A percentile compares a stretch with the other conserved stretches of the same genome.
These are phyloP conservation scores for Gymnocephalus cernua DNA, from an alignment of 2,113 vertebrate genomes.

Conservation along the genomic window DNA sequence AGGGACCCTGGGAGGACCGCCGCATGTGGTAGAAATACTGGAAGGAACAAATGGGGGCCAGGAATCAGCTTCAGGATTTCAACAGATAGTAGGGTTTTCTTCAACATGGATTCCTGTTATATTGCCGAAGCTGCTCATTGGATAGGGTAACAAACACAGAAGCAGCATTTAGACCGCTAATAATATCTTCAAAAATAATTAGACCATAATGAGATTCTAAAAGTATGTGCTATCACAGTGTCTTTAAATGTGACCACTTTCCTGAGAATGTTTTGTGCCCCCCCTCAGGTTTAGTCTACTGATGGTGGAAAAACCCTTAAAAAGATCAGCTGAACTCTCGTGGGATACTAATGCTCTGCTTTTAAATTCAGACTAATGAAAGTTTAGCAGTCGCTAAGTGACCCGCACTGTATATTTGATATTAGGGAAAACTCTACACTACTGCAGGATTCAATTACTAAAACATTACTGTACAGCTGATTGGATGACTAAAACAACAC, in stretches of 20 bases:
- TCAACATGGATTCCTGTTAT: conserved; percentile 28
- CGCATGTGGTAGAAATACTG: conserved; percentile 39
- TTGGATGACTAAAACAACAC: conserved; percentile 25
- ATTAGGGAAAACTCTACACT: neutral
- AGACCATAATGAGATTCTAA: conserved; percentile 1
- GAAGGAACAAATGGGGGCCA: conserved; percentile 63
- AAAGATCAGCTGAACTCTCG: neutral
- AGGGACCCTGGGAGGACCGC: conserved; percentile 36
- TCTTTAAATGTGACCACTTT: neutral
- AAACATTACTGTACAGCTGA: conserved; percentile 11
- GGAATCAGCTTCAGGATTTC: conserved; percentile 49
- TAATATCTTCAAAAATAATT: conserved; percentile 29
- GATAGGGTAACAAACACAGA: neutral
- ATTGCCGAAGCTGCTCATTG: conserved; percentile 6
- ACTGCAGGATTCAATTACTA: conserved; percentile 2
- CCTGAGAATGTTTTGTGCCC: neutral
- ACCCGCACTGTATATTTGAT: conserved; percentile 23
- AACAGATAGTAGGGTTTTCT: conserved; percentile 31
- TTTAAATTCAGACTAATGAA: conserved; percentile 26
- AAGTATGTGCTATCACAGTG: neutral
- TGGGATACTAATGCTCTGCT: conserved; percentile 1
- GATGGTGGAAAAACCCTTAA: conserved; percentile 15
- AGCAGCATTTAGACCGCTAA: conserved; percentile 3
- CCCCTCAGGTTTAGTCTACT: neutral
- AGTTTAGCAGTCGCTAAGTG: conserved; percentile 17